Evolutionary conservation across 2,888 invertebrate species (phyloP).

Genomic region (Camptogramma bilineatum): DNA sequence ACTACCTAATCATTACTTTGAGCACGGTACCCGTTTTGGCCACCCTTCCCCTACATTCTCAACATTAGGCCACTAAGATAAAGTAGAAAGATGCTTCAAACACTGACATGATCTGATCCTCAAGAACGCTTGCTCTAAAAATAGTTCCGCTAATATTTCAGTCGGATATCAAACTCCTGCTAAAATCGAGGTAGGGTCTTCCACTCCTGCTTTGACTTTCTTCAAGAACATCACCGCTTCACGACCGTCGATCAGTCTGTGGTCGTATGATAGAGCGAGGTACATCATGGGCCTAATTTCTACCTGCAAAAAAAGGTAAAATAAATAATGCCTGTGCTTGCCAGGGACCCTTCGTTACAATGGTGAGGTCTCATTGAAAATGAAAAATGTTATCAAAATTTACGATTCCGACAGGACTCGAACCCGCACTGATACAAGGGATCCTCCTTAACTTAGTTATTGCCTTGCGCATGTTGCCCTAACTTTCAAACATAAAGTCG

Average conservation of each 20-base stretch:
- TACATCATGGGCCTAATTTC: constrained; percentile 99
- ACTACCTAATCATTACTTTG: too few species aligned
- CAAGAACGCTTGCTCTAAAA: constrained; percentile 14
- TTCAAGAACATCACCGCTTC: constrained; percentile 98
- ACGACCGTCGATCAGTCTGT: constrained; percentile 98
- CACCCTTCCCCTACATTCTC: neutral
- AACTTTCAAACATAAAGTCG: too few species aligned
- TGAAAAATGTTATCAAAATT: too few species aligned
- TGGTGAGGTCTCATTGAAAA: too few species aligned
- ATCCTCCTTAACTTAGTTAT: too few species aligned
- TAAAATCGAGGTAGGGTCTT: constrained; percentile 97
- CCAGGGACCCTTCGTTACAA: too few species aligned
- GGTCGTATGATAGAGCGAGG: constrained; percentile 99
- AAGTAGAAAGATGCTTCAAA: constrained; percentile 13
- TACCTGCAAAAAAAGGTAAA: constrained; percentile 88
- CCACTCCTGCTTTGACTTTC: constrained; percentile 97
- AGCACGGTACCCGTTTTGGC: neutral
- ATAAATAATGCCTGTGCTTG: neutral
- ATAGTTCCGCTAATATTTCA: neutral
- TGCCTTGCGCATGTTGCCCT: too few species aligned
- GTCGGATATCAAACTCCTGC: constrained; percentile 90
- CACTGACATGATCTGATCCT: constrained; percentile 13
- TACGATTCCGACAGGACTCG: too few species aligned
- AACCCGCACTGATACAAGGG: too few species aligned
- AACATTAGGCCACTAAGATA: constrained; percentile 4